These are phyloP conservation scores for Emmelina monodactyla DNA, from an alignment of 2,888 invertebrate genomes.

Conservation along the genomic window DNA sequence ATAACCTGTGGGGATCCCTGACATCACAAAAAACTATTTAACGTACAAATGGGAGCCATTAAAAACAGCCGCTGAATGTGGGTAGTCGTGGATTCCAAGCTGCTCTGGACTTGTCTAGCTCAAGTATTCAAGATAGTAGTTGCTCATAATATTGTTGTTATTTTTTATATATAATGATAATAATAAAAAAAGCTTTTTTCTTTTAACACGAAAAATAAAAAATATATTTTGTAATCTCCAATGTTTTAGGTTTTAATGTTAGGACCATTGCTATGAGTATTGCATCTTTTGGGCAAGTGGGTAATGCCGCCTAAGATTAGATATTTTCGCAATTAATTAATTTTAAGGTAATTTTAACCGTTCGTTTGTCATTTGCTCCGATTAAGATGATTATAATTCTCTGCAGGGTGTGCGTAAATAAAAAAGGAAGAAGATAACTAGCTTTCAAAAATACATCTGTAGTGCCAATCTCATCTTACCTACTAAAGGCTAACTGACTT, in stretches of 20 bases:
- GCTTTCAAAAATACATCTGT: no score
- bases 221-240: constrained; percentile 35
- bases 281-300: constrained; percentile 19
- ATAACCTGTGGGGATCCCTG: constrained; percentile 43
- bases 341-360: background rate
- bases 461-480: no score
- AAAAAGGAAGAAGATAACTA: no score
- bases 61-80: constrained; percentile 29
- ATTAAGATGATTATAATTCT: no score
- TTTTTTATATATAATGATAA: constrained; percentile 24
- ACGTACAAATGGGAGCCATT: constrained; percentile 59
- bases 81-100: constrained; percentile 48
- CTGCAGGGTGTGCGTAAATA: no score
- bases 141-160: constrained; percentile 62
- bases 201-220: background rate
- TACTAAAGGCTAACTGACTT: no score
- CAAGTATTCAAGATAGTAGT: constrained; percentile 58
- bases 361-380: no score
- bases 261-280: constrained; percentile 31
- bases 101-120: constrained; percentile 61
- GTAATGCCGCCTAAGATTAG: constrained; percentile 2
- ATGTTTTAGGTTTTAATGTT: constrained; percentile 40
- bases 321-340: background rate
- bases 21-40: constrained; percentile 57
- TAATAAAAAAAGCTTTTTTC: constrained; percentile 3